phyloP scores from a whole-genome alignment of 2,797 vertebrate genomes.

The Fringilla coelebs region DNA sequence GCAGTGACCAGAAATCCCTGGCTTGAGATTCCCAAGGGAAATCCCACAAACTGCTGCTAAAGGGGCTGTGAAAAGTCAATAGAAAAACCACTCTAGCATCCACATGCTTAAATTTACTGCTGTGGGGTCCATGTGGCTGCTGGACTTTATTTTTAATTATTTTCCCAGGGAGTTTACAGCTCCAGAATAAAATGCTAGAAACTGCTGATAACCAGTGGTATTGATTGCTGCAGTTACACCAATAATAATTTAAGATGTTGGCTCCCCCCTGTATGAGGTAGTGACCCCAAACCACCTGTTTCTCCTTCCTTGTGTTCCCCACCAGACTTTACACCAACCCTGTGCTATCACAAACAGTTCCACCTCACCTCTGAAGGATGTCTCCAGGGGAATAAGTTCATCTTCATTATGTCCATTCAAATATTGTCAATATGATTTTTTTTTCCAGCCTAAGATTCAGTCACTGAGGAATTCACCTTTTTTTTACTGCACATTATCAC shows the following conservation, averaged over 20 bases:
- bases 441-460: neutral
- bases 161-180: neutral
- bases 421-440: neutral
- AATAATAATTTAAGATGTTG: neutral
- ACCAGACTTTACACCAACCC: neutral
- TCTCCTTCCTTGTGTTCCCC: neutral
- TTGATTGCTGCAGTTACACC: neutral
- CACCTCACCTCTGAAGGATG: neutral
- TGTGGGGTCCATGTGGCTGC: neutral
- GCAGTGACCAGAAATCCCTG: neutral
- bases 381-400: neutral
- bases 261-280: neutral
- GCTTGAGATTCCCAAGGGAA: neutral
- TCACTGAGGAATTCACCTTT: neutral
- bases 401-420: neutral
- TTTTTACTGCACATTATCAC: neutral
- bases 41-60: neutral
- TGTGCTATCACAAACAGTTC: neutral
- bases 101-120: neutral
- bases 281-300: neutral
- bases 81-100: neutral
- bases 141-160: neutral
- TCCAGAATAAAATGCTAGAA: neutral
- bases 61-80: neutral
- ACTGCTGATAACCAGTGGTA: neutral